Percentiles rank a stretch among this genome's conserved stretches.
Conservation (phyloP, 2,113 vertebrate species). For the Rhea americana region DNA sequence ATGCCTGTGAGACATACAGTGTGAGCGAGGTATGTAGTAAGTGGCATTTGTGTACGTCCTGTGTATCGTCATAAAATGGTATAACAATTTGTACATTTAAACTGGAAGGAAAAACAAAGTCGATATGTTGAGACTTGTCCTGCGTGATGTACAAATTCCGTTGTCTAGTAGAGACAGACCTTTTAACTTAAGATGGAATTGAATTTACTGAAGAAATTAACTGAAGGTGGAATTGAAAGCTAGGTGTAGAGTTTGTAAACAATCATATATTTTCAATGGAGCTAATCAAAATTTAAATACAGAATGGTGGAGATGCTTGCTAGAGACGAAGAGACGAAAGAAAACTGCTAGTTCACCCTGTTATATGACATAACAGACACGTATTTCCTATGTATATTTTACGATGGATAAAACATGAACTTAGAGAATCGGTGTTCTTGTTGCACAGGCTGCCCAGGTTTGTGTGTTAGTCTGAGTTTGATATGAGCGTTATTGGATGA, state of each 20-base stretch:
- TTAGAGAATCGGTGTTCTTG: fast-evolving
- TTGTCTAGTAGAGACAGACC: background rate
- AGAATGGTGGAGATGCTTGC: background rate
- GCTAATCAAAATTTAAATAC: background rate
- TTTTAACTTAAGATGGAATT: background rate
- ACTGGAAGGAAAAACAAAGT: background rate
- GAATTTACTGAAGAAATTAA: too few relatives aligned
- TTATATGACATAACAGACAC: fast-evolving
- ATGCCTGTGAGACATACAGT: fast-evolving
- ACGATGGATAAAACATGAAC: fast-evolving
- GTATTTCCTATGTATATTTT: fast-evolving
- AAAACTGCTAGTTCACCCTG: background rate
- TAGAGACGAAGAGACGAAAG: background rate
- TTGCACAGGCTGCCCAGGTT: background rate
- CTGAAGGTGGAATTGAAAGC: background rate
- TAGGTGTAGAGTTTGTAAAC: background rate
- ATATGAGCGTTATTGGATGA: background rate
- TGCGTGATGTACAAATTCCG: background rate
- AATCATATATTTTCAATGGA: background rate
- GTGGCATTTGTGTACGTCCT: fast-evolving
- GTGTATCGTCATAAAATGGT: fast-evolving
- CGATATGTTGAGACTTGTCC: background rate
- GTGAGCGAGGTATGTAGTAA: fast-evolving
- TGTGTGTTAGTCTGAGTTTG: background rate
- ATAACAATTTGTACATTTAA: fast-evolving